Evolutionary conservation across 2,797 vertebrate species (phyloP), one percentile per base, ranked within the genome.

Genomic region (Lycodopsis pacificus): DNA sequence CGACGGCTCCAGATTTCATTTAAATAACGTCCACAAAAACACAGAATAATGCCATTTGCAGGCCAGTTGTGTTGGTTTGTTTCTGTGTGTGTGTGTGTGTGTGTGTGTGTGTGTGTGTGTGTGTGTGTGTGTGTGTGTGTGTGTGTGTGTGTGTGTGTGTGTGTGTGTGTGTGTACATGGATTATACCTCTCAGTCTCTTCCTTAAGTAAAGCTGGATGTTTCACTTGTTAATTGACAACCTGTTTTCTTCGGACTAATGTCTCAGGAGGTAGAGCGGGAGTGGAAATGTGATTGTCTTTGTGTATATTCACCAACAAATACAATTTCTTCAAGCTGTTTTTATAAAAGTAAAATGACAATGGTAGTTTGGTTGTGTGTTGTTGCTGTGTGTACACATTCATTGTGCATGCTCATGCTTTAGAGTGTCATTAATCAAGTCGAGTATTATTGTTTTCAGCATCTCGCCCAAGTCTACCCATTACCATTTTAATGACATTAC

Each of bases 401-500:
- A 72, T 80, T 79, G 81, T 86, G 79, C 67, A 68, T 82, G 81
- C 74, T 77, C 77, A 65, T 87, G 81, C 74, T 73, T 90, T 81
- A 77, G 81, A 82, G 86, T 89, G 85, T 84, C 91, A 93, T 94
- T 93, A 94, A 94, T 94, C 93, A 94, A 93, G 88, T 85, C 72
- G 81, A 92, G 91, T 92, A 90, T 94, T 94, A 92, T 93, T 94
- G 92, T 93, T 93, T 89, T 92, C 91, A 91, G 89, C 93, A 91
- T 93, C 91, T 94, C 80, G 80, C 88, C 90, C 90, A 91, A 91
- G 90, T 90, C 93, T 84, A 88, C 83, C 83, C 87, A 94, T 94
- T 94, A 94, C 90, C 93, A 92, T 93, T 93, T 93, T 95, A 94
- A 95, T 95, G 91, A 86, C 93, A 94, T 95, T 90, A 93, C 91